Evolutionary conservation across 2,113 vertebrate genomes (phyloP).

Genomic region (Columba livia): DNA sequence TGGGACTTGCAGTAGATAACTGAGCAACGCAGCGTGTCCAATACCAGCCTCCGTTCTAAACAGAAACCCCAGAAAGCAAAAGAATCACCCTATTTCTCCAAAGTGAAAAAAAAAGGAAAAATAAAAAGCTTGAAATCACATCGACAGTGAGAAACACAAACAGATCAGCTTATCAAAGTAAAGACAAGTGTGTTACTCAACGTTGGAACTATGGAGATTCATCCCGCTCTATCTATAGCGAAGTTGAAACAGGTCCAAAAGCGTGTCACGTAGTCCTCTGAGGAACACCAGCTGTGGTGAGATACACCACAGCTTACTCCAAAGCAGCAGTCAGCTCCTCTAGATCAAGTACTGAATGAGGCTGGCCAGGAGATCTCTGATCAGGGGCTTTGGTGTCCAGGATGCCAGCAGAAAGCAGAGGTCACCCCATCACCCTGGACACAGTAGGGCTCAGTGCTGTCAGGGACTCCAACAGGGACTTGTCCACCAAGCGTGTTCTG

Average conservation of each 20-base stretch:
- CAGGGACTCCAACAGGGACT: too few relatives aligned
- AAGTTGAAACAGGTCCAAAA: not conserved
- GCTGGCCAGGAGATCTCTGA: not conserved
- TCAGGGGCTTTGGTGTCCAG: not conserved
- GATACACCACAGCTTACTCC: not conserved
- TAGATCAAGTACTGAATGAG: not conserved
- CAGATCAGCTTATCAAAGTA: not conserved
- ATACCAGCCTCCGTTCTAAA: not conserved
- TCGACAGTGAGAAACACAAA: not conserved
- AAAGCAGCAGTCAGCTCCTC: not conserved
- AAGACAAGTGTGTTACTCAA: not conserved
- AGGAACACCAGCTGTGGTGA: not conserved
- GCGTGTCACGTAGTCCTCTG: fast-evolving
- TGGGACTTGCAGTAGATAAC: not conserved
- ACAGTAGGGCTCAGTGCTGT: fast-evolving
- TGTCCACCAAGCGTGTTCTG: not conserved
- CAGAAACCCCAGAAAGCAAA: not conserved
- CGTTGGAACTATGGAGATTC: not conserved
- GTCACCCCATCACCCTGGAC: not conserved
- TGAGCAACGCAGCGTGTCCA: not conserved
- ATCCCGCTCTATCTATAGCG: not conserved
- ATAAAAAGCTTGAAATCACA: not conserved
- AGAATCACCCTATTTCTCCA: not conserved
- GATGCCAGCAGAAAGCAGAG: not conserved
- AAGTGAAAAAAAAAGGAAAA: not conserved